phyloP scores from a whole-genome alignment of 2,888 invertebrate species.

The Andrena hattorfiana region DNA sequence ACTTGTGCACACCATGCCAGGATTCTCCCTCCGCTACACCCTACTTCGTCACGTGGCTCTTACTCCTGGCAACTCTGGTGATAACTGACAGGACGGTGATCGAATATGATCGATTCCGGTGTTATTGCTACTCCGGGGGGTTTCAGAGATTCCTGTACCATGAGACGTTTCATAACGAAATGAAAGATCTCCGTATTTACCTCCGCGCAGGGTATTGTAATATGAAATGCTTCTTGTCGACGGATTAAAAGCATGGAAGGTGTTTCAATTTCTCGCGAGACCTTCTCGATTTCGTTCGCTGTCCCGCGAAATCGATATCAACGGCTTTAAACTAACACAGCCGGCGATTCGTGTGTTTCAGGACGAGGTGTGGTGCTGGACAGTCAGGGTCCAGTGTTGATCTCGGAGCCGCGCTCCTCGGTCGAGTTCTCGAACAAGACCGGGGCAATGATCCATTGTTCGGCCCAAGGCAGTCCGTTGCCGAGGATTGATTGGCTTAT shows the following conservation, averaged over 20 bases:
- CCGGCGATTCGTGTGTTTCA: slow-evolving; percentile 69
- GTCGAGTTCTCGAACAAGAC: slow-evolving; percentile 92
- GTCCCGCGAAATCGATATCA: neutral
- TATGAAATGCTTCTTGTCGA: neutral
- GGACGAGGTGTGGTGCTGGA: slow-evolving; percentile 84
- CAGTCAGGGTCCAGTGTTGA: slow-evolving; percentile 91
- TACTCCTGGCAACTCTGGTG: too few relatives aligned
- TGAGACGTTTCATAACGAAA: slow-evolving; percentile 29
- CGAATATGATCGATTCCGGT: slow-evolving; percentile 62
- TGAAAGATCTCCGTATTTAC: slow-evolving; percentile 38
- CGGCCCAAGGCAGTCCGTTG: slow-evolving; percentile 91
- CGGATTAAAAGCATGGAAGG: neutral
- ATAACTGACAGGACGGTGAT: slow-evolving; percentile 49
- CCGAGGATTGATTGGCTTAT: slow-evolving; percentile 93
- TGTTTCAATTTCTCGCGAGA: neutral
- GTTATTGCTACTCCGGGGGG: slow-evolving; percentile 46
- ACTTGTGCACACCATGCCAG: too few relatives aligned
- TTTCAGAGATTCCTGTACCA: neutral
- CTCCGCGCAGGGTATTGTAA: neutral
- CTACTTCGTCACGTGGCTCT: too few relatives aligned
- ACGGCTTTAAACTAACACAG: slow-evolving; percentile 11
- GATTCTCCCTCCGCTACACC: too few relatives aligned
- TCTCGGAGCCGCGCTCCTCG: slow-evolving; percentile 91
- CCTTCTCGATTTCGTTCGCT: neutral
- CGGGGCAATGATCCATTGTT: slow-evolving; percentile 91